Base-by-base conservation (phyloP, 2,797 vertebrate genomes). In the Erpetoichthys calabaricus region DNA sequence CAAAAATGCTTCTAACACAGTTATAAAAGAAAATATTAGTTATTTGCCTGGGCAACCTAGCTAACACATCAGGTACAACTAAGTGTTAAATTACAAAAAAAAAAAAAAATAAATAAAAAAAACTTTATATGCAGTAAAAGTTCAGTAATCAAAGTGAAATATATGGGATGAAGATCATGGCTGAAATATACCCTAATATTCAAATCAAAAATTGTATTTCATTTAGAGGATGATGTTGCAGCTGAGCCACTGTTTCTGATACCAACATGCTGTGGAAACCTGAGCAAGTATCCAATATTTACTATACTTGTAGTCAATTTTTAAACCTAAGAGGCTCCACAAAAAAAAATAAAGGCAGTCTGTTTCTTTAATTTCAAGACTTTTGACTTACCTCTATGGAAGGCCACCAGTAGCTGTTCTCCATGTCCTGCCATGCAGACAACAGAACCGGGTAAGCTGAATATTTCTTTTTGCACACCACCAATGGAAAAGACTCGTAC, bases 371-470 rank as follows among this genome's bases (percentile, higher is more conserved):
- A 25, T 25, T 25, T 25, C 25, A 25, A 25, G 25, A 25, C 25
- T 25, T 7, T 49, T 6, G n/a, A 7, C 47, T 8, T 67, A 98
- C 95, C 93, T 81, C 88, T 85, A 63, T 97, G 92, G 73, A 89
- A 93, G 62, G 85, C 70, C 8, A 96, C 25, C 25, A 95, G 64
- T 53, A 98, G 75, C 77, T 98, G 94, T 49, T 97, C 91, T 60
- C 92, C 91, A 0, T 95, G 89, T 41, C 78, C 92, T 0, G 84
- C 77, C 90, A 99, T 79, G 47, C 91, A 89, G 45, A 99, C 93
- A 57, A 91, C 85, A 0, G 89, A 80, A 3, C 96, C 94, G 0
- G 86, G 87, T 45, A 99, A 80, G 61, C 91, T 91, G 80, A 92
- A 85, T 49, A 99, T 60, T 64, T 95, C 92, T 55, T 68, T 91